phyloP scores from a whole-genome alignment of 2,797 vertebrate species.

The Anabacerthia variegaticeps region DNA sequence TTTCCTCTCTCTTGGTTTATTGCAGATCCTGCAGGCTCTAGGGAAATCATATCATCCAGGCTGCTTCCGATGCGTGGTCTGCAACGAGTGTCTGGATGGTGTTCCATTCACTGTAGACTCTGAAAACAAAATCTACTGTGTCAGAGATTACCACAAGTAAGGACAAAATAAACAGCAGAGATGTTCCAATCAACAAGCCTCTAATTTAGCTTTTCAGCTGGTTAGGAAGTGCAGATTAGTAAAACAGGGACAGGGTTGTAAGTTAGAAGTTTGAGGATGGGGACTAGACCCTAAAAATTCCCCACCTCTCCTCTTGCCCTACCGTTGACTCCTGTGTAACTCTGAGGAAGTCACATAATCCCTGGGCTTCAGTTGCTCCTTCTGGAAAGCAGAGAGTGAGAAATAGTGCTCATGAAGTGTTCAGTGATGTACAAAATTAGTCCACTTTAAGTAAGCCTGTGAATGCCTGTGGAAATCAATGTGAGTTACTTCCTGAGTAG shows the following conservation, averaged over 20 bases:
- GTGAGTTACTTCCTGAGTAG: not conserved
- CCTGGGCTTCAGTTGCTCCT: not conserved
- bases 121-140: slow-evolving; percentile 97
- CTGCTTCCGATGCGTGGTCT: slow-evolving; percentile 95
- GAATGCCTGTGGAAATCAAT: not conserved
- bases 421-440: not conserved
- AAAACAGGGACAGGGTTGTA: not conserved
- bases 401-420: not conserved
- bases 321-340: not conserved
- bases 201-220: not conserved
- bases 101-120: slow-evolving; percentile 97
- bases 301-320: not conserved
- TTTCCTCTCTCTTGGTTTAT: not conserved
- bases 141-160: slow-evolving; percentile 97
- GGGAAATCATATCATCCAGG: slow-evolving; percentile 96
- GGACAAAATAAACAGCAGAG: not conserved
- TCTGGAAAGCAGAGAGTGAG: not conserved
- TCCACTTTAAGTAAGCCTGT: not conserved
- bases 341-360: not conserved
- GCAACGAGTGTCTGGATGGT: slow-evolving; percentile 94
- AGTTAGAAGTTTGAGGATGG: not conserved
- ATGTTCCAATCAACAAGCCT: not conserved
- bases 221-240: not conserved
- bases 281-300: not conserved
- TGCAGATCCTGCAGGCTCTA: slow-evolving; percentile 94